Conservation (phyloP, 2,113 vertebrate genomes). For the Zosterops hypoxanthus region DNA sequence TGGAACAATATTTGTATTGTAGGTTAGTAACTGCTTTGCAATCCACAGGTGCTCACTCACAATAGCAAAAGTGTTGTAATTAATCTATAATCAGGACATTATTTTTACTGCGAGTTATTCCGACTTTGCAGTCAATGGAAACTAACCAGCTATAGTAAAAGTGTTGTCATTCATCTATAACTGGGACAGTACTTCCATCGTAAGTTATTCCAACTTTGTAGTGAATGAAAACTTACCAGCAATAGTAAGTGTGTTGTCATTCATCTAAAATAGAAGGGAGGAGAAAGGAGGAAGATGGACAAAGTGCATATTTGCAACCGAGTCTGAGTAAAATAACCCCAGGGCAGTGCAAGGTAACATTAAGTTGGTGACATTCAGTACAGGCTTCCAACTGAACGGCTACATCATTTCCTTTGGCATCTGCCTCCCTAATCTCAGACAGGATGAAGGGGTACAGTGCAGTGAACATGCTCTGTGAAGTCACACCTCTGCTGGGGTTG, state of each 20-base stretch:
- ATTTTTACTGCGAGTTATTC: constrained; percentile 51
- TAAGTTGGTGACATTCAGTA: neutral
- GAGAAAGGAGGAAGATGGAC: constrained; percentile 3
- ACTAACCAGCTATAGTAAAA: constrained; percentile 55
- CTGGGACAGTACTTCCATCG: constrained; percentile 15
- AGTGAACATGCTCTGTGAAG: neutral
- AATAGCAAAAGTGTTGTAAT: constrained; percentile 53
- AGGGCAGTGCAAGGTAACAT: neutral
- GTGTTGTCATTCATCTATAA: constrained; percentile 68
- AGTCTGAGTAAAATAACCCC: neutral
- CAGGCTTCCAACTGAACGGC: neutral
- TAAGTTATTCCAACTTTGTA: constrained; percentile 57
- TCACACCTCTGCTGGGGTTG: neutral
- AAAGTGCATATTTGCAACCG: neutral
- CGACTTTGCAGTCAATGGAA: constrained; percentile 48
- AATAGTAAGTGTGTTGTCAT: constrained; percentile 44
- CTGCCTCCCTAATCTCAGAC: neutral
- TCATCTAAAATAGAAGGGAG: constrained; percentile 34
- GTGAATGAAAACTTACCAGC: constrained; percentile 58
- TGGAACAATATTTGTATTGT: neutral
- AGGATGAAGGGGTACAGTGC: neutral
- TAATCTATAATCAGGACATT: constrained; percentile 17
- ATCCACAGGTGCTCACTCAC: constrained; percentile 38
- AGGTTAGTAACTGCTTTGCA: constrained; percentile 3
- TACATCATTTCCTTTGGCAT: neutral